Percentiles rank a stretch among this genome's conserved stretches.
Conservation (phyloP, 2,888 invertebrate genomes). For the Tetheella fluctuosa region DNA sequence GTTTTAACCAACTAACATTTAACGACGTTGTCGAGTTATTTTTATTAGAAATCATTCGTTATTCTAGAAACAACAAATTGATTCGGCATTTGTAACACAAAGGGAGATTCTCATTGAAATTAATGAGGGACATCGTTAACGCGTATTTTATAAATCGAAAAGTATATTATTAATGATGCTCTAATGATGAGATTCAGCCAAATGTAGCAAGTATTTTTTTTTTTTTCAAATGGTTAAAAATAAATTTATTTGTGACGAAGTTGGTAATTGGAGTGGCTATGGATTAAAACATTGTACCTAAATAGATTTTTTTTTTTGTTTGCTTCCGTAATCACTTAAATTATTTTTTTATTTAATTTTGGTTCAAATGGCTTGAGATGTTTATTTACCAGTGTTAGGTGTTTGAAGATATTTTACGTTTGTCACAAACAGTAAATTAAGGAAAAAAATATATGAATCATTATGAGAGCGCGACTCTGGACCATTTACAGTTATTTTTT, state of each 20-base stretch:
- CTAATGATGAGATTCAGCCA: conserved; percentile 3
- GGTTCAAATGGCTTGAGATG: too few species aligned
- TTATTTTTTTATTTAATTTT: too few species aligned
- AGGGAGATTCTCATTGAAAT: conserved; percentile 36
- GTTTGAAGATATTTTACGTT: too few species aligned
- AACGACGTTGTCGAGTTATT: background rate
- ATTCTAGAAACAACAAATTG: conserved; percentile 14
- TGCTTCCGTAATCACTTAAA: too few species aligned
- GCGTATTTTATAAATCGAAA: conserved; percentile 26
- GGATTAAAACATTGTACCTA: too few species aligned
- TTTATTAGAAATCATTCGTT: conserved; percentile 6
- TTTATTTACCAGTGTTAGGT: too few species aligned
- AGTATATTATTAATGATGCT: conserved; percentile 21
- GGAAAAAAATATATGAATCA: too few species aligned
- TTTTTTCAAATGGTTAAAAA: background rate
- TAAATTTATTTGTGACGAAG: background rate
- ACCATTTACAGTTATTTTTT: too few species aligned
- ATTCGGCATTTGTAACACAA: conserved; percentile 26
- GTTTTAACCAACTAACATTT: too few species aligned
- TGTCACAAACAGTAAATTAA: too few species aligned
- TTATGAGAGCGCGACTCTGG: too few species aligned
- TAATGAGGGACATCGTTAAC: conserved; percentile 56
- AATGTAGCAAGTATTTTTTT: background rate
- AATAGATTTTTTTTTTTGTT: too few species aligned
- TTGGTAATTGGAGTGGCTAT: background rate